Percentiles rank a stretch among this genome's conserved stretches.
Conservation (phyloP, 1,140 invertebrate genomes). For the Wiebesia pumilae region DNA sequence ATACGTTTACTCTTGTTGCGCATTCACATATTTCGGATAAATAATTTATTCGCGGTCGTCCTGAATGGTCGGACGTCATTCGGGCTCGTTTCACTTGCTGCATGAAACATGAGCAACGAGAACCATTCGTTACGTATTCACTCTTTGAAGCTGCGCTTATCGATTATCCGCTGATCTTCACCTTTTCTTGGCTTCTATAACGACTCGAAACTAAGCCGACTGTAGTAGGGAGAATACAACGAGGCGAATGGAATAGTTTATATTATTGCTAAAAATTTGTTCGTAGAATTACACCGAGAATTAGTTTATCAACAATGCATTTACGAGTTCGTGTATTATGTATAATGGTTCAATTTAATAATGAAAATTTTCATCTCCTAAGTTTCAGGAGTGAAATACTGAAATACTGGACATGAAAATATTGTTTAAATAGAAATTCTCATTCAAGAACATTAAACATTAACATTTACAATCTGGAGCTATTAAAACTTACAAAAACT, state of each 20-base stretch:
- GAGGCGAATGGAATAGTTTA: background rate
- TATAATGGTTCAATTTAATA: no score
- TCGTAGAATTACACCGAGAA: background rate
- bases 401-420: no score
- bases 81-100: conserved; percentile 48
- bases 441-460: no score
- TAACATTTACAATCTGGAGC: no score
- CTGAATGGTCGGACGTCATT: conserved; percentile 30
- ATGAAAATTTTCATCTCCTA: no score
- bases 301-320: no score
- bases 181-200: background rate
- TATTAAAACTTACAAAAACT: no score
- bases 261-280: background rate
- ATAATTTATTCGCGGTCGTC: conserved; percentile 45
- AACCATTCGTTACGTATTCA: conserved; percentile 36
- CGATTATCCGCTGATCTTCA: conserved; percentile 41
- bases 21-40: conserved; percentile 42
- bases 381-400: no score
- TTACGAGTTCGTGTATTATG: no score
- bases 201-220: background rate
- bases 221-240: background rate
- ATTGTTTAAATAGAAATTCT: no score
- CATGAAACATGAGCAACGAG: conserved; percentile 51
- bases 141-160: conserved; percentile 35
- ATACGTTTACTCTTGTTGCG: background rate